Evolutionary conservation across 2,113 vertebrate species (phyloP).

Genomic region (Kryptolebias marmoratus): DNA sequence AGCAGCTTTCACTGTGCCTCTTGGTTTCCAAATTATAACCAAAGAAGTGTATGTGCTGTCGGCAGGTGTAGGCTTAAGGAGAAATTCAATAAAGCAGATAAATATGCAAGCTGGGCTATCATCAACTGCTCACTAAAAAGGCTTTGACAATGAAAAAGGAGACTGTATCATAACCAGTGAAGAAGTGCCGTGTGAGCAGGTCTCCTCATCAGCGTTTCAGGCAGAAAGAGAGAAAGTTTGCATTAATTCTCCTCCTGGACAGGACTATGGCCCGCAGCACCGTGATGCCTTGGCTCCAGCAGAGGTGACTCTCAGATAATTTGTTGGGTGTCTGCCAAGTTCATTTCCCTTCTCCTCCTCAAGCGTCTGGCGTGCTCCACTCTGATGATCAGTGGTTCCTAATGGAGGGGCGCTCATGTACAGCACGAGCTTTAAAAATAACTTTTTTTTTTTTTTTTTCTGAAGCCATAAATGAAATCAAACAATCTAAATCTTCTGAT

Average conservation of each 20-base stretch:
- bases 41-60: not conserved
- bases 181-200: constrained; percentile 34
- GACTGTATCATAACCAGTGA: constrained; percentile 51
- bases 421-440: constrained; percentile 31
- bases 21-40: not conserved
- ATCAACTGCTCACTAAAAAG: constrained; percentile 39
- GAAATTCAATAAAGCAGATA: constrained; percentile 30
- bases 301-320: constrained; percentile 68
- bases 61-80: not conserved
- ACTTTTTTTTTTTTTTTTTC: not conserved
- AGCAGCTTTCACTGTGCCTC: not conserved
- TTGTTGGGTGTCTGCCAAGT: constrained; percentile 63
- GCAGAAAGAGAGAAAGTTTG: constrained; percentile 65
- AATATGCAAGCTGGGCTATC: constrained; percentile 33
- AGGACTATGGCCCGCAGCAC: constrained; percentile 72
- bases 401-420: constrained; percentile 51
- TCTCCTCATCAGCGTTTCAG: constrained; percentile 71
- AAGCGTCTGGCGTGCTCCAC: constrained; percentile 35
- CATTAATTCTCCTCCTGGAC: constrained; percentile 69
- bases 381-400: constrained; percentile 59
- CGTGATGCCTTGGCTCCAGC: constrained; percentile 66
- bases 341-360: constrained; percentile 37
- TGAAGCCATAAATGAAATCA: constrained; percentile 26
- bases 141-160: constrained; percentile 68
- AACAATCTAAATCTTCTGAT: constrained; percentile 35